Base-by-base conservation (phyloP, 2,113 vertebrate species). In the Agapornis roseicollis region DNA sequence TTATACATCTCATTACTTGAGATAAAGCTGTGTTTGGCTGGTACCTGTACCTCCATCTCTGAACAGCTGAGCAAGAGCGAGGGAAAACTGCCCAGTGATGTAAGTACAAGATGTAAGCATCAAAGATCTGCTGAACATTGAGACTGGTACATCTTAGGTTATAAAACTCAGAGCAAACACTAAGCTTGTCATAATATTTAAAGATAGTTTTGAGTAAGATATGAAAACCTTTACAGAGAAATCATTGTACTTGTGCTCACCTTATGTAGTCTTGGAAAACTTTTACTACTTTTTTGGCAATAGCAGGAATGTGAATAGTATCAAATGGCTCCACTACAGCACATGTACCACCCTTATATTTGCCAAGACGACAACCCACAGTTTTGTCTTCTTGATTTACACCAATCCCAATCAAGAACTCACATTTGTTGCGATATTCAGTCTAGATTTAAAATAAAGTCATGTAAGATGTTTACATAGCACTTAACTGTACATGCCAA, bases 371-470 rank as follows among this genome's bases (percentile, higher is more conserved):
- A 97, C 99, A 99, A 47, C 99, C 99, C 18, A 99, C 98, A 3
- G 99, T 99, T 97, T 99, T 99, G 88, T 99, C 99, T 90, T 99
- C 98, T 18, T 98, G 98, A 17, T 99, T 98, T 4, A 98, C 98
- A 20, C 99, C 99, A 81, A 98, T 70, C 7, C 99, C 99, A 64
- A 99, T 98, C 95, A 99, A 98, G 97, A 99, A 99, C 97, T 99
- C 99, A 63, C 99, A 99, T 97, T 99, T 99, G 97, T 99, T 99
- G 64, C 99, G 98, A 97, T 99, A 99, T 84, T 98, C 99, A 0
- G 98, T 99, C 99, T 99, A 97, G 92, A 90, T 95, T 90, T 47
- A 97, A 96, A 96, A 96, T 61, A 96, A 92, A 97, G 66, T 89
- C 19, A 89, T 18, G 65, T 91, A 64, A 95, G 83, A 93, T 61